Evolutionary conservation across 2,113 vertebrate genomes (phyloP).

Genomic region (Thalassarche chlororhynchos): DNA sequence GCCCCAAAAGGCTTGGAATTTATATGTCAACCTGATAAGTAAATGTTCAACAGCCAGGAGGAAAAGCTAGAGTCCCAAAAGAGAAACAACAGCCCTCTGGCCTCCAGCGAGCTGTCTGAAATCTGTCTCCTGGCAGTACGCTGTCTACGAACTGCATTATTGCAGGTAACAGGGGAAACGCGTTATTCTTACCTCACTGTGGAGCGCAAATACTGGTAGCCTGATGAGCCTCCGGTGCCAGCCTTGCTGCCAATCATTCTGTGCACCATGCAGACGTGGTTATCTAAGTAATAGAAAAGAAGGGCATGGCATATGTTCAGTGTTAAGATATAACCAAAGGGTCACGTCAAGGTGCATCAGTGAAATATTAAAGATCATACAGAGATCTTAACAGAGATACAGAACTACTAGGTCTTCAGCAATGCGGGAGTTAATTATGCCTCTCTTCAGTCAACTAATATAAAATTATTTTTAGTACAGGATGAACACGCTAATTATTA

Average conservation of each 20-base stretch:
- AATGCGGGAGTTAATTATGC: not conserved
- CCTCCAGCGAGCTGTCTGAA: not conserved
- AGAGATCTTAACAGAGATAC: not conserved
- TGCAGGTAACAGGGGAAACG: not conserved
- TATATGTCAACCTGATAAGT: not conserved
- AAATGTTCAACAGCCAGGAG: not conserved
- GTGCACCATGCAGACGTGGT: slow-evolving; percentile 96
- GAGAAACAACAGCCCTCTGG: not conserved
- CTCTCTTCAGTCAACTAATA: not conserved
- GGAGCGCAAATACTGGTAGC: slow-evolving; percentile 94
- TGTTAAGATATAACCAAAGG: not conserved
- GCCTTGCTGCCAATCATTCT: slow-evolving; percentile 95
- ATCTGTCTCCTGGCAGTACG: not conserved
- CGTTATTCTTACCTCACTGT: slow-evolving; percentile 85
- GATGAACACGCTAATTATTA: not conserved
- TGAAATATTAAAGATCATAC: not conserved
- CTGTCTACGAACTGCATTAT: too few relatives aligned
- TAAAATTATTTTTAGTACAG: not conserved
- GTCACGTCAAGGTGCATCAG: not conserved
- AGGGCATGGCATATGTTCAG: not conserved
- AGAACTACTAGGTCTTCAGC: not conserved
- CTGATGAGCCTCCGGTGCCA: slow-evolving; percentile 93
- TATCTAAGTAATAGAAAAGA: slow-evolving; percentile 77
- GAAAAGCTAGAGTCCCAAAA: not conserved
- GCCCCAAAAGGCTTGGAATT: not conserved